Conservation (phyloP, 2,113 vertebrate species). For the Campylomormyrus numenius region DNA sequence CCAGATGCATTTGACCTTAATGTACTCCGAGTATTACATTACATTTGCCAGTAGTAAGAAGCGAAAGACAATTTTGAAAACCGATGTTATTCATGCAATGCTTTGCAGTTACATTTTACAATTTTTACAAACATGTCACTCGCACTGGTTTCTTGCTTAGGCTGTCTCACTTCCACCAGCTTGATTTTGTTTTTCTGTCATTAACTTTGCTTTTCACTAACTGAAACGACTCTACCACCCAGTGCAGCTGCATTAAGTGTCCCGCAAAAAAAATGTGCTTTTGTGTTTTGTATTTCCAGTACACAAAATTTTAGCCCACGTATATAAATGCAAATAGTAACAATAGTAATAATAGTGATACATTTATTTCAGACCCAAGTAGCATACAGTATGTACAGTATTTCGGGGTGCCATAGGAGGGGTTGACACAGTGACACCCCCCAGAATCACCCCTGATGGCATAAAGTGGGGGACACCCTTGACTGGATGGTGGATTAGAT, state of each 20-base stretch:
- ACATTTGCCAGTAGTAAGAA: no score
- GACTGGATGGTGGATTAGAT: background rate
- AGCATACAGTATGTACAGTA: background rate
- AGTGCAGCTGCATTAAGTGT: background rate
- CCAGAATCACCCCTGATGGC: background rate
- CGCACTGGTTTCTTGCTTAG: no score
- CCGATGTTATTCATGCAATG: no score
- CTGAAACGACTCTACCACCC: background rate
- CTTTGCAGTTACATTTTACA: no score
- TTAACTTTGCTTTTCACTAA: background rate
- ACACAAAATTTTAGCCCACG: background rate
- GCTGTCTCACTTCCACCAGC: background rate
- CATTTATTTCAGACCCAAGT: background rate
- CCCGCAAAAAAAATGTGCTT: background rate
- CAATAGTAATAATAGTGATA: background rate
- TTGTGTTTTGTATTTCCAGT: background rate
- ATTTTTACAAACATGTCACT: no score
- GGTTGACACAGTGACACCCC: background rate
- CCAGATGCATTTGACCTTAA: no score
- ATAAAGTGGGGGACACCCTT: background rate
- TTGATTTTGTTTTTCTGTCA: background rate
- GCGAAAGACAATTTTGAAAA: no score
- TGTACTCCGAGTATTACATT: no score
- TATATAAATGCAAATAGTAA: background rate
- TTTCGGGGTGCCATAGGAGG: background rate